Base-by-base conservation (phyloP, 2,888 invertebrate genomes). In the Taphrorychus bicolor region DNA sequence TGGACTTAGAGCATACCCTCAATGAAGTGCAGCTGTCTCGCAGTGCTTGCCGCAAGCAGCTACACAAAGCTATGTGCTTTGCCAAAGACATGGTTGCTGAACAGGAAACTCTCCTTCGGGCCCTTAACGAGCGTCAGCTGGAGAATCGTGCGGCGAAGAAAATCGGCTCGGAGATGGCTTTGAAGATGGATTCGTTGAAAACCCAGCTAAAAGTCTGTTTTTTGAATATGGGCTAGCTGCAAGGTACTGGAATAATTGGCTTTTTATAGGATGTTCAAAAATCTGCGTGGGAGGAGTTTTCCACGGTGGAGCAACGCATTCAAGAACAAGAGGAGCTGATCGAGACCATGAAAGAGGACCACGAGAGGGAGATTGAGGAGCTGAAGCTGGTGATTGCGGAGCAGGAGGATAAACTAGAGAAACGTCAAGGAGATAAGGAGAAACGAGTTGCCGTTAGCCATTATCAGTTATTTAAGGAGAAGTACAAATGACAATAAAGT, bases 81-180 rank as follows among this genome's bases (percentile, higher is more conserved):
- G 85, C 86, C 45, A 83, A 84, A 72, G 84, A 86, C 71, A 78
- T 87, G 63, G 84, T 86, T 1, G 74, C 76, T 5, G 85, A 86
- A 71, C 86, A 86, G 61, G 86, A 87, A 73, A 80, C 81, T 42
- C 77, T 86, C n/a, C 72, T 83, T 45, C 77, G 78, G 62, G 80
- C 81, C 9, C 66, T 82, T 3, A 85, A 80, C 72, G 77, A 80
- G 56, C 74, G 81, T 17, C 80, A 82, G 23, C 72, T 76, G 59
- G 79, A 79, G 69, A 82, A 82, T 71, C 80, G 80, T 73, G 80
- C 78, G n/a, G 81, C 83, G 17, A 81, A 81, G 63, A 79, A 80
- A 71, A 77, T 83, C 5, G 85, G 85, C n/a, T 81, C 81, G 59
- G 84, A 83, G 68, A 85, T 85, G 73, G 82, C 83, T 1, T 79